Percentiles rank a stretch among this genome's conserved stretches.
Conservation (phyloP, 2,113 vertebrate genomes). For the Marmota flaviventris region DNA sequence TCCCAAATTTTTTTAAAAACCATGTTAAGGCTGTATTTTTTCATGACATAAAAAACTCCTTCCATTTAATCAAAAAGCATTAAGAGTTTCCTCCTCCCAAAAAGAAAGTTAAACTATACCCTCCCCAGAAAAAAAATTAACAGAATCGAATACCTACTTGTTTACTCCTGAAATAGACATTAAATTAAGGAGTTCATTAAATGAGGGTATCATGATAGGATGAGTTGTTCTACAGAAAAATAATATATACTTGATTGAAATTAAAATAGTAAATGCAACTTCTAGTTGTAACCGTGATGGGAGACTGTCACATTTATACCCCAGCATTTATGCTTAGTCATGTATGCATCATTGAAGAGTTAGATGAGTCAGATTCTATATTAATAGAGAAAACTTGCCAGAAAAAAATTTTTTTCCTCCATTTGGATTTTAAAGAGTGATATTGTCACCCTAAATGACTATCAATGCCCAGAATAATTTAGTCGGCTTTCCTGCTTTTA, state of each 20-base stretch:
- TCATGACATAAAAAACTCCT: slow-evolving; percentile 52
- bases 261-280: slow-evolving; percentile 20
- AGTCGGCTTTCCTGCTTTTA: not conserved
- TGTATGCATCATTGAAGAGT: not conserved
- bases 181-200: not conserved
- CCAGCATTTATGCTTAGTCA: not conserved
- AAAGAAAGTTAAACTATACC: not conserved
- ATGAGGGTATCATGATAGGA: not conserved
- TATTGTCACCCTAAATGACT: not conserved
- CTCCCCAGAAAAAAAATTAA: slow-evolving; percentile 7
- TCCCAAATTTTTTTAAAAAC: slow-evolving; percentile 53
- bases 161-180: not conserved
- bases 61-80: slow-evolving; percentile 44
- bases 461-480: not conserved
- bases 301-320: not conserved
- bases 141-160: not conserved
- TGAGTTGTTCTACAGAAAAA: slow-evolving; percentile 15
- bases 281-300: not conserved
- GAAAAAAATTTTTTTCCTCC: not conserved
- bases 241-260: slow-evolving; percentile 13
- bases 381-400: not conserved
- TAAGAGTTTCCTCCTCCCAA: not conserved
- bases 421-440: not conserved
- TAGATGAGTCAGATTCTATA: not conserved
- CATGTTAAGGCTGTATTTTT: slow-evolving; percentile 54